Conservation (phyloP, 2,797 vertebrate genomes). For the Luscinia megarhynchos region DNA sequence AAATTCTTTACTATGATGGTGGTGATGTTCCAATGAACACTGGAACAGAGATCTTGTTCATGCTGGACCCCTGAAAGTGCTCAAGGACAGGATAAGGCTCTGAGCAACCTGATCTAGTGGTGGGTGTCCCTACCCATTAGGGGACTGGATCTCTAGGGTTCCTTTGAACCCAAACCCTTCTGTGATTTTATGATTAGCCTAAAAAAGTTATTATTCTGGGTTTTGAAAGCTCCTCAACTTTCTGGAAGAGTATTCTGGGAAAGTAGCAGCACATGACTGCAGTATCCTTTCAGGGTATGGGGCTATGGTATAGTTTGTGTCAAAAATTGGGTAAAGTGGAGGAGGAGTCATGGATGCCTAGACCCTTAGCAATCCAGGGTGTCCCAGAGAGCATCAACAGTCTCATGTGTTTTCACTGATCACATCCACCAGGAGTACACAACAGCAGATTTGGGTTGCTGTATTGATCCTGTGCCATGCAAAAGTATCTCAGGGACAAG, state of each 20-base stretch:
- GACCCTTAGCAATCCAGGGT: not conserved
- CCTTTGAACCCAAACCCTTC: not conserved
- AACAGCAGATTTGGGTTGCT: not conserved
- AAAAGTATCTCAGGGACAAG: not conserved
- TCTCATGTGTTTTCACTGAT: not conserved
- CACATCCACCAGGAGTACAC: not conserved
- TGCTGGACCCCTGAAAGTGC: not conserved
- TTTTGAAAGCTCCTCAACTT: not conserved
- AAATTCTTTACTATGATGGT: not conserved
- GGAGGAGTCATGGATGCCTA: not conserved
- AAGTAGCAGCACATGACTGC: not conserved
- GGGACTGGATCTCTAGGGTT: not conserved
- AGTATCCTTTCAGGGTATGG: not conserved
- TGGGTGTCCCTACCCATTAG: not conserved
- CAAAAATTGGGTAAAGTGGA: not conserved
- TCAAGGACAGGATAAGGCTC: not conserved
- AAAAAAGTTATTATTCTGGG: not conserved
- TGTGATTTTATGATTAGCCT: not conserved
- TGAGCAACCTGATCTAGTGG: not conserved
- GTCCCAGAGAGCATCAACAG: accelerated
- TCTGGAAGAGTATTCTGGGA: not conserved
- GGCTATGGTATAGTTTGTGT: not conserved
- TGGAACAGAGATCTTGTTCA: not conserved
- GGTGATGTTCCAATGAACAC: not conserved
- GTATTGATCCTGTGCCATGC: not conserved